Percentiles rank a stretch among this genome's conserved stretches.
Conservation (phyloP, 2,888 invertebrate species). For the Agrilus biguttatus region DNA sequence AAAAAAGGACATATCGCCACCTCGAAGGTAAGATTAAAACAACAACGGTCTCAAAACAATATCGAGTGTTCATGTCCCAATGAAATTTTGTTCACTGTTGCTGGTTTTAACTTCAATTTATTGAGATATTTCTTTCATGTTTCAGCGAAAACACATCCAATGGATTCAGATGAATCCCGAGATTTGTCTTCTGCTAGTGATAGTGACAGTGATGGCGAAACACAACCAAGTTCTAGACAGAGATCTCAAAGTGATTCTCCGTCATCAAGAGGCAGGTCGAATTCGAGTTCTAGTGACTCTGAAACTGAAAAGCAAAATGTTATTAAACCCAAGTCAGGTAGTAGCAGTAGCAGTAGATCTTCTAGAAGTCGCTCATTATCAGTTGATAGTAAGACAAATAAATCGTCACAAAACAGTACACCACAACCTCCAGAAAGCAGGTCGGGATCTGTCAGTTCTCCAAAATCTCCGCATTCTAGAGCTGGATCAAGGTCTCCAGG, state of each 20-base stretch:
- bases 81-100: not conserved
- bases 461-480: too few species aligned
- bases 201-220: conserved; percentile 18
- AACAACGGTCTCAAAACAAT: conserved; percentile 25
- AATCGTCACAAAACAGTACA: conserved; percentile 3
- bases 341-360: conserved; percentile 9
- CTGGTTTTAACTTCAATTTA: not conserved
- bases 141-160: conserved; percentile 15
- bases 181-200: conserved; percentile 32
- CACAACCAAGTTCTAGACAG: conserved; percentile 13
- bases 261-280: conserved; percentile 9
- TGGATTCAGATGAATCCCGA: conserved; percentile 48
- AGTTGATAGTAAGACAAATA: conserved; percentile 2
- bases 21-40: conserved; percentile 32
- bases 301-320: conserved; percentile 11
- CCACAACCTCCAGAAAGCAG: conserved; percentile 5
- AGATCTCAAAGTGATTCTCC: conserved; percentile 8
- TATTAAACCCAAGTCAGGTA: conserved; percentile 1
- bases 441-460: not conserved
- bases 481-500: not conserved
- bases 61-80: conserved; percentile 11
- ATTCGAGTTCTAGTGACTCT: conserved; percentile 10
- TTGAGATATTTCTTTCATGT: conserved; percentile 13
- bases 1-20: conserved; percentile 23
- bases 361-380: conserved; percentile 1